These are phyloP conservation scores for Tribolium freemani DNA, from an alignment of 2,888 invertebrate species.

Conservation along the genomic window DNA sequence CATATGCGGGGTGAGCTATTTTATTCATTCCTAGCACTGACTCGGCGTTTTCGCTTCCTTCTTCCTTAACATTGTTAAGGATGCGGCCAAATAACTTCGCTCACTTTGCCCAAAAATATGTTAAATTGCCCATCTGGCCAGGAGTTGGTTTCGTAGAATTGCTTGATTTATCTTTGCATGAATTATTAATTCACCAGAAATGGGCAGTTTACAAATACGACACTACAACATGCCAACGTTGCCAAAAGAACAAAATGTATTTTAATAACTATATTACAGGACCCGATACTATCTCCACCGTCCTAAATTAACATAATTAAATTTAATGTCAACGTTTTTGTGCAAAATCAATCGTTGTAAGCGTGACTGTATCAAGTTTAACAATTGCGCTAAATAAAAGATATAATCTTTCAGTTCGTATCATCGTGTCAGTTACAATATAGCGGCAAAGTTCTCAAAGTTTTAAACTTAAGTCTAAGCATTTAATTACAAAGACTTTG, in stretches of 20 bases:
- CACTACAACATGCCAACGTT: conserved; percentile 1
- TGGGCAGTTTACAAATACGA: conserved; percentile 3
- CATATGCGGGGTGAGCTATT: conserved; percentile 56
- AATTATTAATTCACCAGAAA: neutral
- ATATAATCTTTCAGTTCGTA: conserved; percentile 20
- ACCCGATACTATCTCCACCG: neutral
- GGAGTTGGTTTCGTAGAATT: too few species aligned
- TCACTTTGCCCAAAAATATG: neutral
- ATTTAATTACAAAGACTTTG: conserved; percentile 28
- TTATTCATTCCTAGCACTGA: conserved; percentile 54
- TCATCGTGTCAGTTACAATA: conserved; percentile 33
- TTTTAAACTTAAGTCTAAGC: conserved; percentile 25
- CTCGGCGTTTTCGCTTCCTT: conserved; percentile 38
- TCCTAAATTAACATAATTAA: conserved; percentile 1
- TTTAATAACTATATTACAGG: conserved; percentile 10
- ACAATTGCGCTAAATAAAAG: conserved; percentile 13
- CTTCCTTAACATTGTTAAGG: conserved; percentile 23
- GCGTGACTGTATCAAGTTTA: conserved; percentile 13
- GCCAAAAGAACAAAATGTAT: conserved; percentile 11
- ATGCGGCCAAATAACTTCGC: neutral
- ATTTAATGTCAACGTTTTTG: neutral
- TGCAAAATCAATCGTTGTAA: neutral
- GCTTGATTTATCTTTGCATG: too few species aligned
- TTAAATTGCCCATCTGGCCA: neutral
- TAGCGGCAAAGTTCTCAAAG: conserved; percentile 17